Evolutionary conservation across 2,888 invertebrate species (phyloP).

Genomic region (Pogonocherus hispidulus): DNA sequence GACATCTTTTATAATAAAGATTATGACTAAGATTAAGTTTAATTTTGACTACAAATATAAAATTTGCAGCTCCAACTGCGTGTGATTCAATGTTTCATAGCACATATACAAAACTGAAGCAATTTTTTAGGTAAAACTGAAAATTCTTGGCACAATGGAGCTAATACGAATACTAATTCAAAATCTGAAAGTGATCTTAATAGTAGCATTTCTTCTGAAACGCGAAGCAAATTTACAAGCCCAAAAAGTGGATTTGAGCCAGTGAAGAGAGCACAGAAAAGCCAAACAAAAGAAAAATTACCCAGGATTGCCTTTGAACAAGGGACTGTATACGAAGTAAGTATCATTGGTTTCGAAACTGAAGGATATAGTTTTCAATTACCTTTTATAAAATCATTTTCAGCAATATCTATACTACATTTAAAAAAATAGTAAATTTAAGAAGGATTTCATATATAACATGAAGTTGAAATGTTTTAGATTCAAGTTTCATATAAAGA

Average conservation of each 20-base stretch:
- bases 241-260: background rate
- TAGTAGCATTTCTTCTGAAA: conserved; percentile 1
- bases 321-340: conserved; percentile 32
- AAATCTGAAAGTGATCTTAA: background rate
- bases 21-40: no score
- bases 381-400: no score
- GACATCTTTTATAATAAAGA: no score
- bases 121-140: background rate
- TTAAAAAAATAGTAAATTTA: no score
- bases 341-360: no score
- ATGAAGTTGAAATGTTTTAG: conserved; percentile 40
- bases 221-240: background rate
- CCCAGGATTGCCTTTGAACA: conserved; percentile 24
- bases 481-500: conserved; percentile 49
- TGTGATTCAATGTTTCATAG: no score
- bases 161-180: background rate
- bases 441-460: no score
- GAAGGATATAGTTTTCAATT: no score
- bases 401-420: no score
- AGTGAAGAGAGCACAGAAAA: background rate
- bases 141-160: background rate
- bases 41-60: no score
- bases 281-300: conserved; percentile 10
- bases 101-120: no score
- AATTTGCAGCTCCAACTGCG: no score